Evolutionary conservation across 1,140 invertebrate genomes (phyloP).

Genomic region (Acromyrmex charruanus): DNA sequence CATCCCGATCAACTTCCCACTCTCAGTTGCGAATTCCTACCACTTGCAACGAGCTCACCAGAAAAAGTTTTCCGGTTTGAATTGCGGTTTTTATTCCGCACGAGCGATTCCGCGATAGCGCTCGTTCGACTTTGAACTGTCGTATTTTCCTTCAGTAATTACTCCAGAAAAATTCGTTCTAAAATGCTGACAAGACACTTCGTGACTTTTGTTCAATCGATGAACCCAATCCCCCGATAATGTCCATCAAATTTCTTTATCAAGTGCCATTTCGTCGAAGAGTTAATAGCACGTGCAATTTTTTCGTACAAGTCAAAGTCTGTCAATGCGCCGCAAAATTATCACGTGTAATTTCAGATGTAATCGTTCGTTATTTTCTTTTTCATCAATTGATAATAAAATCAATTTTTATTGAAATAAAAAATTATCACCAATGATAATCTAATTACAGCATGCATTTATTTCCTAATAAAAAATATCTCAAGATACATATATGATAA

Average conservation of each 20-base stretch:
- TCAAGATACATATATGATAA: not conserved
- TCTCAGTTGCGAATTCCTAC: slow-evolving; percentile 6
- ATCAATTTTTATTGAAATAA: not conserved
- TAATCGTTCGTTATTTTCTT: not conserved
- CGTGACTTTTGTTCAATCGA: slow-evolving; percentile 38
- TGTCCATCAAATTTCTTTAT: slow-evolving; percentile 44
- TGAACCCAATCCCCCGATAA: slow-evolving; percentile 22
- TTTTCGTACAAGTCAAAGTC: slow-evolving; percentile 13
- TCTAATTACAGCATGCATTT: not conserved
- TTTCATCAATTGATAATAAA: not conserved
- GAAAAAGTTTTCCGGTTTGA: slow-evolving; percentile 64
- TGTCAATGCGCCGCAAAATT: slow-evolving; percentile 9
- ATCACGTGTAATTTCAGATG: not conserved
- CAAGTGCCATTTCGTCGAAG: not conserved
- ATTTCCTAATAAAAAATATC: not conserved
- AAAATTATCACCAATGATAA: not conserved
- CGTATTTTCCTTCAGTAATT: slow-evolving; percentile 56
- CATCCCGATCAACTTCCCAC: slow-evolving; percentile 7
- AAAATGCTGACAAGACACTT: slow-evolving; percentile 53
- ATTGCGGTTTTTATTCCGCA: slow-evolving; percentile 68
- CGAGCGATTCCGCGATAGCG: slow-evolving; percentile 54
- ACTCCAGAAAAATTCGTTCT: slow-evolving; percentile 53
- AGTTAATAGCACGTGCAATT: not conserved
- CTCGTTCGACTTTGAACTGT: slow-evolving; percentile 9
- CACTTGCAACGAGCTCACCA: slow-evolving; percentile 7